phyloP scores from a whole-genome alignment of 2,888 invertebrate species.

The Drosophila dives region DNA sequence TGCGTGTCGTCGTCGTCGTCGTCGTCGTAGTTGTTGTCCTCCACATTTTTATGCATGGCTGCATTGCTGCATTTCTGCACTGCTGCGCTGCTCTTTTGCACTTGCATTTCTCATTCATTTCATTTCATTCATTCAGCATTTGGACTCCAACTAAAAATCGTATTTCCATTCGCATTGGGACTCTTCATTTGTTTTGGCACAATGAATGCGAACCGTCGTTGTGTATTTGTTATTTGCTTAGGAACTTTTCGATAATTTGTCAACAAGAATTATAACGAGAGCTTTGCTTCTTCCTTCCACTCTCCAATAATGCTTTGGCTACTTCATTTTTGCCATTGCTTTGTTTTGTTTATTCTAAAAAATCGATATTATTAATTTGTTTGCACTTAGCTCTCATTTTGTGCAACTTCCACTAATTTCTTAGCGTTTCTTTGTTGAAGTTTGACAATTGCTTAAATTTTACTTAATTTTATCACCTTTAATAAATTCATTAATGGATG shows the following conservation, averaged over 20 bases:
- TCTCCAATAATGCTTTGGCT: neutral
- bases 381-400: neutral
- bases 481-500: neutral
- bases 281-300: neutral
- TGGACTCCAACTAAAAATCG: slow-evolving; percentile 21
- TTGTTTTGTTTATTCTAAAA: neutral
- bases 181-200: slow-evolving; percentile 51
- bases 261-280: slow-evolving; percentile 51
- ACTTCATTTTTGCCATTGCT: neutral
- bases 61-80: neutral
- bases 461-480: too few species aligned
- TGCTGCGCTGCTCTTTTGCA: slow-evolving; percentile 45
- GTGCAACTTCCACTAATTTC: neutral
- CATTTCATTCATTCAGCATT: slow-evolving; percentile 19
- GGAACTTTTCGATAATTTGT: slow-evolving; percentile 71
- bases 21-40: slow-evolving; percentile 24
- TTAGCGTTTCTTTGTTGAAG: neutral
- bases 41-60: slow-evolving; percentile 28
- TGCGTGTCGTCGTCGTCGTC: slow-evolving; percentile 39
- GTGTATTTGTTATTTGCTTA: slow-evolving; percentile 41
- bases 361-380: slow-evolving; percentile 10
- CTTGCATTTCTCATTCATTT: slow-evolving; percentile 58
- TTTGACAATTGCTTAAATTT: neutral
- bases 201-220: slow-evolving; percentile 31
- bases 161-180: neutral